A percentile compares a stretch with the other conserved stretches of the same genome.
Evolutionary conservation across 2,888 invertebrate species (phyloP).

Genomic region (Escarpia spicata): DNA sequence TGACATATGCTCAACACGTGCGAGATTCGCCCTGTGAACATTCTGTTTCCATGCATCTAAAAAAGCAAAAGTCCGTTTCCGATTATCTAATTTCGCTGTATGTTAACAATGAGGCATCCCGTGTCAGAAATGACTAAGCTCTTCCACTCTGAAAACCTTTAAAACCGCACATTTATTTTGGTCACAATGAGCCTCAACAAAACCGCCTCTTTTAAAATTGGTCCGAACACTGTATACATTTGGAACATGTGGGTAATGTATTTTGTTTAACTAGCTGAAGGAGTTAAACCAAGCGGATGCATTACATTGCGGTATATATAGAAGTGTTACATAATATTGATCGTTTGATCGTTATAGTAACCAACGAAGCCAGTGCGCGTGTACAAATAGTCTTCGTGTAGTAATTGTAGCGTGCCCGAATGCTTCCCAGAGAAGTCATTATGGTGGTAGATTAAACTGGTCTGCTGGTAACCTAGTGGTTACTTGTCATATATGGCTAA

Average conservation of each 20-base stretch:
- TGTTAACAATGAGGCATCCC: background rate
- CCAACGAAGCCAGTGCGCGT: no score
- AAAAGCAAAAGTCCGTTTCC: background rate
- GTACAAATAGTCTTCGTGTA: no score
- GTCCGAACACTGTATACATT: background rate
- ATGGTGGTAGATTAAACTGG: no score
- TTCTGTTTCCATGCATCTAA: background rate
- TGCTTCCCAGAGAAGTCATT: no score
- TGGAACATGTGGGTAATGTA: background rate
- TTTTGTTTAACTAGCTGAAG: background rate
- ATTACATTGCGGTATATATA: no score
- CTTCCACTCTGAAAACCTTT: background rate
- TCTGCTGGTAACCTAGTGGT: no score
- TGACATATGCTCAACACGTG: background rate
- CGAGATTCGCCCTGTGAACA: background rate
- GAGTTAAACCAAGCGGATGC: no score
- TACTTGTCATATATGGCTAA: no score
- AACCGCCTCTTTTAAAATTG: background rate
- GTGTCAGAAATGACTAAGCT: background rate
- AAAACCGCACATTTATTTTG: background rate
- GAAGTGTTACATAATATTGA: no score
- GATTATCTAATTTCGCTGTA: background rate
- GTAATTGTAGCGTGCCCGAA: no score
- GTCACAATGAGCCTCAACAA: background rate
- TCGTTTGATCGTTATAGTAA: no score